These are phyloP conservation scores for Gadus macrocephalus DNA, from an alignment of 2,113 vertebrate genomes.

Conservation along the genomic window DNA sequence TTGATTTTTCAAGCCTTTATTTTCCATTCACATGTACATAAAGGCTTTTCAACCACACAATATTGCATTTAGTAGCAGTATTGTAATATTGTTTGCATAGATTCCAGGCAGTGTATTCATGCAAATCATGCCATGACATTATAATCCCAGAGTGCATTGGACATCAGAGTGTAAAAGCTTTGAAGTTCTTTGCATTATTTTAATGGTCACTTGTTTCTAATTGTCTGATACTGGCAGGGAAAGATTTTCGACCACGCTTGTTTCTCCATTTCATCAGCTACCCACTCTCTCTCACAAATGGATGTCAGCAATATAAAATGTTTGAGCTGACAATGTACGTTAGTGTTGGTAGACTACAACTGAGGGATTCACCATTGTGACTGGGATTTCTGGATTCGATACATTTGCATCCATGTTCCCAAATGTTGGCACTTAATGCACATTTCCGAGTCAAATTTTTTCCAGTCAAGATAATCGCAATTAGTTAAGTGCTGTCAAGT, in stretches of 20 bases:
- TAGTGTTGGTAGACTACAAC: no score
- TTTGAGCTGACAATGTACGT: slow-evolving; percentile 34
- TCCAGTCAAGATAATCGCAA: slow-evolving; percentile 57
- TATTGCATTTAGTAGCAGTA: slow-evolving; percentile 49
- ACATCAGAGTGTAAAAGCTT: slow-evolving; percentile 68
- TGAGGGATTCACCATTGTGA: no score
- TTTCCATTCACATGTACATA: slow-evolving; percentile 27
- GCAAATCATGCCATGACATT: slow-evolving; percentile 61
- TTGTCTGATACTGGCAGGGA: slow-evolving; percentile 55
- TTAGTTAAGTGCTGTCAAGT: slow-evolving; percentile 69
- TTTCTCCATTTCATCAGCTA: slow-evolving; percentile 60
- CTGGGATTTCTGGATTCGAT: no score
- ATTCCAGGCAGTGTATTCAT: slow-evolving; percentile 44
- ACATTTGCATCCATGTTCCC: no score
- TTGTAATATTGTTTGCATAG: slow-evolving; percentile 52
- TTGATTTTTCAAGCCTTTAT: neutral
- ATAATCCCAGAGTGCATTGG: slow-evolving; percentile 55
- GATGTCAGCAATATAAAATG: slow-evolving; percentile 53
- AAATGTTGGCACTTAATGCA: no score
- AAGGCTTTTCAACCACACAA: slow-evolving; percentile 5
- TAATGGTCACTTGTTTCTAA: slow-evolving; percentile 67
- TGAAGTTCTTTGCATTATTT: slow-evolving; percentile 68
- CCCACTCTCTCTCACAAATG: slow-evolving; percentile 62
- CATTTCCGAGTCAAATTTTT: no score
- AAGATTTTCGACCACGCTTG: slow-evolving; percentile 62